phyloP scores from a whole-genome alignment of 2,888 invertebrate genomes.

The Gryllus longicercus region DNA sequence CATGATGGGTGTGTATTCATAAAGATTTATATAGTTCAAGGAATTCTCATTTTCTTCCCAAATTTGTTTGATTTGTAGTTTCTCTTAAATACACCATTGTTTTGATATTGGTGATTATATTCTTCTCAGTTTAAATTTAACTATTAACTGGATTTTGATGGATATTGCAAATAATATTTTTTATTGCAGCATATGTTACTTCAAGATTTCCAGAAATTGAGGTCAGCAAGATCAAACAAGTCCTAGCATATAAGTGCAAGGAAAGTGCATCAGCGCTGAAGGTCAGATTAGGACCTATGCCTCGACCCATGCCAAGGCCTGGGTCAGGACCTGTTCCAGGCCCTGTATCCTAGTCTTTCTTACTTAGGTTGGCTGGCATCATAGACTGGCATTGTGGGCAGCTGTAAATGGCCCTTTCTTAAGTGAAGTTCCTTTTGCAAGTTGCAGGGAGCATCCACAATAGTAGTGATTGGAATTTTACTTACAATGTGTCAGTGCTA shows the following conservation, averaged over 20 bases:
- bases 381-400: no score
- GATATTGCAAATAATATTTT: constrained; percentile 4
- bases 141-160: no score
- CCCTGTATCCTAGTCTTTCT: background rate
- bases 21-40: no score
- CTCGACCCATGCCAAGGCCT: background rate
- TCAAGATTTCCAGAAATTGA: constrained; percentile 69
- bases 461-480: background rate
- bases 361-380: background rate
- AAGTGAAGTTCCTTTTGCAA: background rate
- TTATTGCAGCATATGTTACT: constrained; percentile 63
- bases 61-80: no score
- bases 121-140: no score
- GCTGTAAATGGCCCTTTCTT: background rate
- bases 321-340: background rate
- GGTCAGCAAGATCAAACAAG: constrained; percentile 72
- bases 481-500: background rate
- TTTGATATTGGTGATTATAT: no score
- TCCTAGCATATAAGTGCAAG: constrained; percentile 73
- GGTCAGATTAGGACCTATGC: constrained; percentile 18
- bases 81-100: no score
- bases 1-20: no score
- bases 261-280: constrained; percentile 45
- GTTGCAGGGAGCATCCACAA: background rate
- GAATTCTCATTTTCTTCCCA: no score